phyloP scores from a whole-genome alignment of 2,888 invertebrate genomes.

The Argyresthia albistria region DNA sequence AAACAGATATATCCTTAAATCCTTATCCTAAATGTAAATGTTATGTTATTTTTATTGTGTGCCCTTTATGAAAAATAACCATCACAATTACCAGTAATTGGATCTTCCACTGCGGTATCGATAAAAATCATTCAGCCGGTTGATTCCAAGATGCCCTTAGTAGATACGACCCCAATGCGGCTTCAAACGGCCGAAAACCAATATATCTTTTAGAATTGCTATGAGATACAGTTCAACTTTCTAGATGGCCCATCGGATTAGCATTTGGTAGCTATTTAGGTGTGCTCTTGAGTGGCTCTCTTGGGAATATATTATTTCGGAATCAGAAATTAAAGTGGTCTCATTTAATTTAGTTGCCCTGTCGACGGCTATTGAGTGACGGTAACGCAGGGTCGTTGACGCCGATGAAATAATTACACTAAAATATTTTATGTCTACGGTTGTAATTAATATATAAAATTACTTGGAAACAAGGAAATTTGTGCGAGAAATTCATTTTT shows the following conservation, averaged over 20 bases:
- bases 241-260: conserved; percentile 56
- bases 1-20: no score
- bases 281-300: conserved; percentile 22
- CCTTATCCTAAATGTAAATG: no score
- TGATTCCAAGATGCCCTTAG: not conserved
- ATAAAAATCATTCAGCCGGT: not conserved
- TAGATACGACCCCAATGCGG: not conserved
- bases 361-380: no score
- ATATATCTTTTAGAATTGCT: conserved; percentile 38
- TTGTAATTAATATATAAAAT: no score
- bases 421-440: no score
- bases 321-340: not conserved
- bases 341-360: conserved; percentile 12
- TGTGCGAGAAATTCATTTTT: no score
- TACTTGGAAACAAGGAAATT: no score
- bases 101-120: not conserved
- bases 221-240: conserved; percentile 42
- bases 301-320: conserved; percentile 18
- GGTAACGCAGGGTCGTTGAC: no score
- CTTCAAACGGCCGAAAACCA: conserved; percentile 13
- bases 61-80: no score
- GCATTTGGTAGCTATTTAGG: conserved; percentile 51
- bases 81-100: no score
- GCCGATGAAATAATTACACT: no score
- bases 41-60: no score